A percentile compares a stretch with the other conserved stretches of the same genome.
phyloP scores from a whole-genome alignment of 2,113 vertebrate species.

The Sceloporus tristichus region DNA sequence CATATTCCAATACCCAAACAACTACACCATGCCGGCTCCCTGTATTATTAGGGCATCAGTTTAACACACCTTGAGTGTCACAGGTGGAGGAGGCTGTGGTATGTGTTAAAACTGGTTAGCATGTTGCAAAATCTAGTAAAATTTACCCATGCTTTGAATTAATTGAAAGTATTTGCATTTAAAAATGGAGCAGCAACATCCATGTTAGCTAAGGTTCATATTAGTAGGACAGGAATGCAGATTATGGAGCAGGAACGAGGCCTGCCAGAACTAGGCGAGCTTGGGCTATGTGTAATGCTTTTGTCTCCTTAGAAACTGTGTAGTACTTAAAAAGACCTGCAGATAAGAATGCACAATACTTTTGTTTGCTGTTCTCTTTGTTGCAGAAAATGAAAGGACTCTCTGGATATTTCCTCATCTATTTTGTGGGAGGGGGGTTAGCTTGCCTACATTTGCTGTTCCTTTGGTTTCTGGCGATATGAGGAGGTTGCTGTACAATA shows the following conservation, averaged over 20 bases:
- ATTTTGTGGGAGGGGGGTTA: not conserved
- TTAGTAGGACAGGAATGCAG: not conserved
- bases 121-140: not conserved
- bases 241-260: not conserved
- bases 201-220: not conserved
- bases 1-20: too few species aligned
- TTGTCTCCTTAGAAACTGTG: not conserved
- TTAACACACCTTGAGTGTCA: too few species aligned
- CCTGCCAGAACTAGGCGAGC: not conserved
- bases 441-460: not conserved
- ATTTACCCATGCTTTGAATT: not conserved
- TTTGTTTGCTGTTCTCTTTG: conserved; percentile 28
- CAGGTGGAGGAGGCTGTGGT: too few species aligned
- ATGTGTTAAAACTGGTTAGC: not conserved
- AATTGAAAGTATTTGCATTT: not conserved
- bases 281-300: not conserved
- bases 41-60: too few species aligned
- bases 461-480: not conserved
- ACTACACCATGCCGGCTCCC: too few species aligned
- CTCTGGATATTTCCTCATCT: not conserved
- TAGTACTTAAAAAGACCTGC: not conserved
- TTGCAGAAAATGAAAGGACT: not conserved
- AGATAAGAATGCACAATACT: conserved; percentile 14
- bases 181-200: not conserved
- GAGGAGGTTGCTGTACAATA: not conserved